Conservation (phyloP, 2,888 invertebrate species). For the Morpho achilles region DNA sequence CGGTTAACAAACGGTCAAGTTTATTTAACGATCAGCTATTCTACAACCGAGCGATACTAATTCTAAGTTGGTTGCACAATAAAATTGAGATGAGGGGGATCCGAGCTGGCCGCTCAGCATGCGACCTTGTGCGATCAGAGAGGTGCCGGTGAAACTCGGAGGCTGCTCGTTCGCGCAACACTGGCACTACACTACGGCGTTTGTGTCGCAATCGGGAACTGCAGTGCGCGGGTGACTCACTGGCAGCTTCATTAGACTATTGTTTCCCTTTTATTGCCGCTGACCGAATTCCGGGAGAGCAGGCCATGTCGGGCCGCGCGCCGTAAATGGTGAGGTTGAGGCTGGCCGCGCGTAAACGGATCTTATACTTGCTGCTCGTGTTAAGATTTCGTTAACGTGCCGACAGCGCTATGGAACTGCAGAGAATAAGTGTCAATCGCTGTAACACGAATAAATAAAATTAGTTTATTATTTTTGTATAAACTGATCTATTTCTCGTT, state of each 20-base stretch:
- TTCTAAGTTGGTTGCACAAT: too few species aligned
- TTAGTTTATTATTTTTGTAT: too few species aligned
- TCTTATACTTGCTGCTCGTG: not conserved
- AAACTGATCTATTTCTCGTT: too few species aligned
- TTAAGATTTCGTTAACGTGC: not conserved
- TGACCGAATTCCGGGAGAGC: constrained; percentile 12
- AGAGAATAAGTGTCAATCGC: too few species aligned
- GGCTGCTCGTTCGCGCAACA: constrained; percentile 17
- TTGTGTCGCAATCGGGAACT: constrained; percentile 12
- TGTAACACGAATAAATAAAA: too few species aligned
- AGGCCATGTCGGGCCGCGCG: not conserved
- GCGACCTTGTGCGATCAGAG: constrained; percentile 22
- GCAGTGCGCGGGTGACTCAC: constrained; percentile 7
- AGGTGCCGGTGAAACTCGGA: constrained; percentile 25
- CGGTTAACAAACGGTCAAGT: too few species aligned
- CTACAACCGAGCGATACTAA: too few species aligned
- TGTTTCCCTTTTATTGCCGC: constrained; percentile 19
- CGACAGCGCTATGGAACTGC: too few species aligned
- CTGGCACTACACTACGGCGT: constrained; percentile 12
- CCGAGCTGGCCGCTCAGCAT: not conserved
- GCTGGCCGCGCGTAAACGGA: too few species aligned
- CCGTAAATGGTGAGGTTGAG: too few species aligned
- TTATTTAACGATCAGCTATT: too few species aligned
- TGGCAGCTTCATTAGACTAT: constrained; percentile 14
- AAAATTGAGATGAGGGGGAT: too few species aligned